Percentiles rank a stretch among this genome's conserved stretches.
phyloP scores from a whole-genome alignment of 1,140 invertebrate genomes.

The Bombus haemorrhoidalis region DNA sequence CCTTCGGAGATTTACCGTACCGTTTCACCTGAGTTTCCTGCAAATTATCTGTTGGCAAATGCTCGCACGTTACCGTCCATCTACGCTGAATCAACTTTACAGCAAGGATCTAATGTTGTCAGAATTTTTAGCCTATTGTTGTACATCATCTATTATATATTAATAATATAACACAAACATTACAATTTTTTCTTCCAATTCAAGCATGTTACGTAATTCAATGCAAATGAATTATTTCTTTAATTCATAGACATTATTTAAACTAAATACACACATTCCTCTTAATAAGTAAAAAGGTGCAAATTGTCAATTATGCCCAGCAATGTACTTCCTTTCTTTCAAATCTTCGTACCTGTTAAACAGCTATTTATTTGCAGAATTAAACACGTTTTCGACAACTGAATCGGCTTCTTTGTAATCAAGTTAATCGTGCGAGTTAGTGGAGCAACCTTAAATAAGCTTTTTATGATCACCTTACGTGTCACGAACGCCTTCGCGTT shows the following conservation, averaged over 20 bases:
- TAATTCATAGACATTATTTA: no score
- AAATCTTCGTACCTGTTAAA: not conserved
- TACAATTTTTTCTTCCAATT: no score
- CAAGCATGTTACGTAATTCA: no score
- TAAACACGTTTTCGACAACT: slow-evolving; percentile 7
- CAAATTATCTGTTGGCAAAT: not conserved
- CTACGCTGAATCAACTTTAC: not conserved
- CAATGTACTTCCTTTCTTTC: no score
- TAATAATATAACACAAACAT: no score
- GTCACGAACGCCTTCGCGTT: slow-evolving; percentile 8
- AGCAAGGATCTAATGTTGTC: not conserved
- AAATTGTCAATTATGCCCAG: no score
- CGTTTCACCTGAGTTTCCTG: slow-evolving; percentile 9
- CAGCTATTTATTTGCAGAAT: not conserved
- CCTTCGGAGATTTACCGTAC: slow-evolving; percentile 49
- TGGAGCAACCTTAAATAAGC: slow-evolving; percentile 22
- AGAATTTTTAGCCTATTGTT: no score
- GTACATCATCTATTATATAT: no score
- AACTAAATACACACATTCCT: no score
- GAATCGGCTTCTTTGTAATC: not conserved
- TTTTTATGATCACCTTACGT: slow-evolving; percentile 25
- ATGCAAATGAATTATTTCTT: no score
- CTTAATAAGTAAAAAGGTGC: no score
- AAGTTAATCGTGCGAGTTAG: slow-evolving; percentile 9
- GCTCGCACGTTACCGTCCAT: not conserved